A percentile compares a stretch with the other conserved stretches of the same genome.
These are phyloP conservation scores for Clarias batrachus DNA, from an alignment of 2,113 vertebrate species.

Conservation along the genomic window DNA sequence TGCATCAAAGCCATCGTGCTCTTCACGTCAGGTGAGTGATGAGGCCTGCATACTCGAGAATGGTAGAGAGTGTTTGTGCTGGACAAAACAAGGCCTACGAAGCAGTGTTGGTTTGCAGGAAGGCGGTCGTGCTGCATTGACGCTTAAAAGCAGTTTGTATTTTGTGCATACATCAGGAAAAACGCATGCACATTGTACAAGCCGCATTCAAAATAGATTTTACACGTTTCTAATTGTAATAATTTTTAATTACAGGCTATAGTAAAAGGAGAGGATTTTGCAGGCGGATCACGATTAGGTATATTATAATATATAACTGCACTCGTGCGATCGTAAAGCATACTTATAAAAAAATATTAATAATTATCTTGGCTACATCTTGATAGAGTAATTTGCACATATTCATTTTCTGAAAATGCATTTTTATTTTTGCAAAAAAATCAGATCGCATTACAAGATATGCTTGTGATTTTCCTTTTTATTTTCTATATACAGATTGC, in stretches of 20 bases:
- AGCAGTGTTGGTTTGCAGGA: conserved; percentile 49
- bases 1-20: conserved; percentile 99
- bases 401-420: not conserved
- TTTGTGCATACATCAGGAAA: conserved; percentile 55
- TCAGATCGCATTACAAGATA: not conserved
- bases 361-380: not conserved
- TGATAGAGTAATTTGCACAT: not conserved
- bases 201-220: not conserved
- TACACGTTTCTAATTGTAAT: not conserved
- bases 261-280: not conserved
- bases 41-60: conserved; percentile 32
- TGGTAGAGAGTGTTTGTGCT: conserved; percentile 18
- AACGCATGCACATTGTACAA: conserved; percentile 22
- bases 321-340: not conserved
- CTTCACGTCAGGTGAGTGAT: conserved; percentile 94
- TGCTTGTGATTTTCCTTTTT: not conserved
- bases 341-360: not conserved
- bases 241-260: not conserved
- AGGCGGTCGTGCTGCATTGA: conserved; percentile 50
- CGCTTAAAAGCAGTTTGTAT: conserved; percentile 62
- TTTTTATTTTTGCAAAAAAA: not conserved
- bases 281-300: not conserved
- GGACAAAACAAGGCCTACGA: conserved; percentile 37
- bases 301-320: conserved; percentile 14
- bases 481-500: not conserved